Conservation (phyloP, 2,113 vertebrate genomes). For the Cygnus buccinator region DNA sequence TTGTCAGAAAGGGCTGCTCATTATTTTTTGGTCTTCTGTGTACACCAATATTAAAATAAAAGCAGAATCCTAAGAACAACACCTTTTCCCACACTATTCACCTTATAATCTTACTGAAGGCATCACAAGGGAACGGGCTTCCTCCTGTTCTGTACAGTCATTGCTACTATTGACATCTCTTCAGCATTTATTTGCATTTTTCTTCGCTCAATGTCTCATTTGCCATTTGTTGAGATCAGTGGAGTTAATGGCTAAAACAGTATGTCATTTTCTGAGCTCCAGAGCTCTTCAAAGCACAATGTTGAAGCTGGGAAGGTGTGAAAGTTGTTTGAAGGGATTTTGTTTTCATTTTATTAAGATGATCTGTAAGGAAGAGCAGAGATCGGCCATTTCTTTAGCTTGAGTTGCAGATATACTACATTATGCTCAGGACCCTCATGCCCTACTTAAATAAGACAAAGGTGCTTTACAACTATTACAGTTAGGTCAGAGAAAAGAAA, state of each 20-base stretch:
- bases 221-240: background rate
- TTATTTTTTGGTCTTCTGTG: background rate
- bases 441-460: background rate
- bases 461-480: background rate
- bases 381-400: background rate
- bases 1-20: background rate
- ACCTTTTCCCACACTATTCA: background rate
- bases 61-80: background rate
- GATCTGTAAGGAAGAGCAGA: background rate
- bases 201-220: background rate
- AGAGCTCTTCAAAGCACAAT: background rate
- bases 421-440: background rate
- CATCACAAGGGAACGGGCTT: background rate
- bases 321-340: background rate
- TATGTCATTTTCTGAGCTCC: background rate
- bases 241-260: background rate
- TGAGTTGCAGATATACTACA: background rate
- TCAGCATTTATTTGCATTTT: constrained; percentile 20
- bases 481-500: background rate
- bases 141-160: background rate
- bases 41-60: background rate
- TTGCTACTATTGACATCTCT: background rate
- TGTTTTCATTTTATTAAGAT: background rate
- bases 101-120: background rate
- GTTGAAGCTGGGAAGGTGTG: background rate